Evolutionary conservation across 1,140 invertebrate genomes (phyloP).

Genomic region (Tetranychus cinnabarinus): DNA sequence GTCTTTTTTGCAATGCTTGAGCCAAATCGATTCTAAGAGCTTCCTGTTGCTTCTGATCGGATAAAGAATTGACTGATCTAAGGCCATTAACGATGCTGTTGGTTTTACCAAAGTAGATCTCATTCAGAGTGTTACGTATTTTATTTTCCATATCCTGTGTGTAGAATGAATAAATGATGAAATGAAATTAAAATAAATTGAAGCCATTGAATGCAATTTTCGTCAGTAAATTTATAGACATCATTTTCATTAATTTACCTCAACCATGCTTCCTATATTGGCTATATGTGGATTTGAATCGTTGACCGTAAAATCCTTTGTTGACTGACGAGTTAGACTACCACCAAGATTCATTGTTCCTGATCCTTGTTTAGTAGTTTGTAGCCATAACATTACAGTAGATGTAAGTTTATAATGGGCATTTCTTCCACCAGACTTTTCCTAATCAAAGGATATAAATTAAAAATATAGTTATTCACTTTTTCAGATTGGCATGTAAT

Average conservation of each 20-base stretch:
- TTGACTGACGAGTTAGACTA: conserved; percentile 85
- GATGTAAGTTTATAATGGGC: conserved; percentile 98
- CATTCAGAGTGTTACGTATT: conserved; percentile 89
- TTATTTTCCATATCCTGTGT: conserved; percentile 94
- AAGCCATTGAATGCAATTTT: background rate
- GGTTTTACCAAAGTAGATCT: conserved; percentile 99
- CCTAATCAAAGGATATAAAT: conserved; percentile 18
- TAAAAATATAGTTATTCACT: conserved; percentile 4
- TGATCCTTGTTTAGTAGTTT: conserved; percentile 84
- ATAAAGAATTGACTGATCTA: conserved; percentile 55
- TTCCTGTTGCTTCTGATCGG: conserved; percentile 54
- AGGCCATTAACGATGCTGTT: conserved; percentile 96
- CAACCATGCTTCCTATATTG: conserved; percentile 62
- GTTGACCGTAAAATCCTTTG: conserved; percentile 63
- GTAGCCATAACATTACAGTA: conserved; percentile 96
- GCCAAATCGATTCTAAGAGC: conserved; percentile 65
- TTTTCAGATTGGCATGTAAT: background rate
- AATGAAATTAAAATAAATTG: conserved; percentile 21
- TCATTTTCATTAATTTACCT: conserved; percentile 19
- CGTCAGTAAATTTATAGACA: background rate
- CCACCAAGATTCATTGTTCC: conserved; percentile 97
- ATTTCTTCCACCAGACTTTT: conserved; percentile 71
- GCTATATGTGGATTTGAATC: conserved; percentile 89
- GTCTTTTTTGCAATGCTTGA: conserved; percentile 43
- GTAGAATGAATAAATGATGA: conserved; percentile 28